Base-by-base conservation (phyloP, 1,140 invertebrate species). In the Listronotus bonariensis region DNA sequence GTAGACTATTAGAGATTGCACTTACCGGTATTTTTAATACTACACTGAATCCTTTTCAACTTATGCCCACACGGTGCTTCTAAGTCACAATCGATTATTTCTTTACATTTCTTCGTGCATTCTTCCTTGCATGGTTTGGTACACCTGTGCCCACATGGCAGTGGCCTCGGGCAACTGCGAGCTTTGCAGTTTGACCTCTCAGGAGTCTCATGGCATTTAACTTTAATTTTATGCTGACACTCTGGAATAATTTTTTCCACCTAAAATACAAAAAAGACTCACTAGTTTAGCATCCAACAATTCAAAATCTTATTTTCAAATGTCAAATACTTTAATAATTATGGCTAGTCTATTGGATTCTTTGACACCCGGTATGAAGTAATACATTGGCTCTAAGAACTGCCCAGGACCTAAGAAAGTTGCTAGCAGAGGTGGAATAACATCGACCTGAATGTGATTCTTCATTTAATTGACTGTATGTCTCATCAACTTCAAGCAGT, bases 141-240 rank as follows among this genome's bases (percentile, higher is more conserved):
- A 70, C 83, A 85, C 0, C 17, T 26, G 70, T 85, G 83, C 0
- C 82, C 82, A 72, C 83, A 84, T 8, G 62, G 4, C 43, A 84
- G 56, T 0, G 31, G 38, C 9, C 75, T 72, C 18, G 74, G 70
- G 65, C 83, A 84, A 41, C 57, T 67, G 15, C 32, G 18, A 6
- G 58, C 26, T 5, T 26, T 72, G 58, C 83, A 85, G 11, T 71
- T 17, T 3, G 43, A 48, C 8, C 73, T 69, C 6, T 56, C 66
- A 0, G 78, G 65, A 18, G 40, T 59, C 49, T 70, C 36, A 31
- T 55, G 59, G 66, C 82, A 83, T 58, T 72, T 53, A 2, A 80
- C 54, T 55, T 66, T 73, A 2, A 81, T 61, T 43, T 54, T 68
- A 65, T 85, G 84, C 0, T 75, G 72, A 72, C 84, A 85, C 6